Evolutionary conservation across 2,888 invertebrate species (phyloP).

Genomic region (Luperina nickerlii): DNA sequence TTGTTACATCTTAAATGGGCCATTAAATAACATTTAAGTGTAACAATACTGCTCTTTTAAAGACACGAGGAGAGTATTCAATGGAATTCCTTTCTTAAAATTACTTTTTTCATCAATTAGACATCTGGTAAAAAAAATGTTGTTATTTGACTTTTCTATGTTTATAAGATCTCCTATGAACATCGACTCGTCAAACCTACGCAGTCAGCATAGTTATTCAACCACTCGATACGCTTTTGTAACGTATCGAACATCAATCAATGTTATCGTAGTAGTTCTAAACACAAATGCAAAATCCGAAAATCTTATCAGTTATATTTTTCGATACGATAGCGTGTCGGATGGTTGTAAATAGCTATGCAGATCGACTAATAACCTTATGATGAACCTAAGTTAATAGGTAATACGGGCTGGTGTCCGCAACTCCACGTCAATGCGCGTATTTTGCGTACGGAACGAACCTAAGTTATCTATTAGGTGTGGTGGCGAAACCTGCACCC

Average conservation of each 20-base stretch:
- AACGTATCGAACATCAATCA: too few relatives aligned
- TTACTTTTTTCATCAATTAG: neutral
- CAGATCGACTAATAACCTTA: too few relatives aligned
- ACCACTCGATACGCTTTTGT: too few relatives aligned
- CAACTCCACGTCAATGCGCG: too few relatives aligned
- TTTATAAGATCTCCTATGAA: neutral
- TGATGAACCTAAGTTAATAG: neutral
- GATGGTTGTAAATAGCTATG: too few relatives aligned
- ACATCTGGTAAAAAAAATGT: neutral
- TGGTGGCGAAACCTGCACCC: neutral
- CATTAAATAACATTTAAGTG: conserved; percentile 31
- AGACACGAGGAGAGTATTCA: conserved; percentile 4
- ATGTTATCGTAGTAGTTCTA: too few relatives aligned
- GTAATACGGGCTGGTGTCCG: too few relatives aligned
- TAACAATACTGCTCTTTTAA: conserved; percentile 2
- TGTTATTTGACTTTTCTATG: neutral
- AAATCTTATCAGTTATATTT: too few relatives aligned
- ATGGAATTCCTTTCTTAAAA: neutral
- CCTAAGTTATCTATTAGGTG: neutral
- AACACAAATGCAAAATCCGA: too few relatives aligned
- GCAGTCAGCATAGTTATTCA: neutral
- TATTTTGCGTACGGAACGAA: neutral
- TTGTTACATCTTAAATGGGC: conserved; percentile 11
- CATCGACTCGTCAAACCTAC: neutral
- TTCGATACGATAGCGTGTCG: too few relatives aligned